Base-by-base conservation (phyloP, 2,113 vertebrate genomes). In the Hipposideros armiger region DNA sequence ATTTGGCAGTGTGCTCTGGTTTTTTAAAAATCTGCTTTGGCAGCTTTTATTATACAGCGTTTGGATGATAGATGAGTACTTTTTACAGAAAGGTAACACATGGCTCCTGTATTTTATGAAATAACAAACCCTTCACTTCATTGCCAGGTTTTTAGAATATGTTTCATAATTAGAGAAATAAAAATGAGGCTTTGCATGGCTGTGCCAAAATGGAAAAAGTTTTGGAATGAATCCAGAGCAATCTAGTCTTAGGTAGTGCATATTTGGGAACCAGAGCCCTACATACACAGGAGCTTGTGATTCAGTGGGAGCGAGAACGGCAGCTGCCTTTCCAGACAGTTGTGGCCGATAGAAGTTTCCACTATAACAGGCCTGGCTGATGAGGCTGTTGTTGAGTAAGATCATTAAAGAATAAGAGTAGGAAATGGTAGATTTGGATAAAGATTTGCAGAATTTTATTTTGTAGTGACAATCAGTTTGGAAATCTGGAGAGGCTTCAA, bases 31-130 rank as follows among this genome's bases (percentile, higher is more conserved):
- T 94, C 22, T 58, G n/a, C 87, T 84, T 94, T 96, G 89, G 84
- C 52, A 91, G 60, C 36, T 93, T 92, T 95, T 95, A 50, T 95
- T 82, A 19, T 82, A 85, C 3, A 82, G n/a, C 86, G 50, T 74
- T 87, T 94, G 62, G 78, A 86, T 95, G 73, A 95, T 91, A 96
- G 94, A 94, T 82, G 77, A 93, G 16, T 77, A 67, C 47, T 93
- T 96, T 80, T 90, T 90, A 64, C 22, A 58, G 86, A 94, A 90
- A 94, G n/a, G 77, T 92, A 95, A 94, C 94, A 91, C 87, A 78
- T 60, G 87, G 80, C 67, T 95, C 54, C 56, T 91, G 40, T 78
- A 80, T 93, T 85, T 95, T 88, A 85, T 94, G 94, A 95, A 95
- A 93, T 70, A 80, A 90, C 47, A 84, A 90, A 45, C 13, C 14